phyloP scores from a whole-genome alignment of 2,797 vertebrate species.

The Thripadectes ignobilis region DNA sequence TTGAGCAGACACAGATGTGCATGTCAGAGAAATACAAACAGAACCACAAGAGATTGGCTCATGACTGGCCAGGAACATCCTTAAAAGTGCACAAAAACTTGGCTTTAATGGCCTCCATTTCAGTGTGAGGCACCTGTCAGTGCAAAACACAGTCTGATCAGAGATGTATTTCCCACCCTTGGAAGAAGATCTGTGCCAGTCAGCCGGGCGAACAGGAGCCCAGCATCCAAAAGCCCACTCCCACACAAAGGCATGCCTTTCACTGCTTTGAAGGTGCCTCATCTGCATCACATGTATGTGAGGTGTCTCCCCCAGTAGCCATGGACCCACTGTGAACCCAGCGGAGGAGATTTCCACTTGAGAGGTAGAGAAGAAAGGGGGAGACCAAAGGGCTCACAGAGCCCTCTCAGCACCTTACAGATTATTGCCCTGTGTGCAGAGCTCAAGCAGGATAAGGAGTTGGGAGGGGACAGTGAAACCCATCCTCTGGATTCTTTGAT shows the following conservation, averaged over 20 bases:
- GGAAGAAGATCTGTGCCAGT: background rate
- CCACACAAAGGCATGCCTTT: background rate
- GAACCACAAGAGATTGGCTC: fast-evolving
- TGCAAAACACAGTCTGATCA: background rate
- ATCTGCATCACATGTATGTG: fast-evolving
- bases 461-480: background rate
- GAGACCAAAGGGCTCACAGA: fast-evolving
- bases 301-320: background rate
- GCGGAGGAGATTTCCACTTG: background rate
- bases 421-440: background rate
- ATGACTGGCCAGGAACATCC: background rate
- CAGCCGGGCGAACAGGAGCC: background rate
- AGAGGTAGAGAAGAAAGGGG: background rate
- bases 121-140: background rate
- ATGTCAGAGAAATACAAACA: background rate
- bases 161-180: background rate
- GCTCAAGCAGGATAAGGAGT: background rate
- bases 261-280: background rate
- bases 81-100: background rate
- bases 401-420: background rate
- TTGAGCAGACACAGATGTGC: background rate
- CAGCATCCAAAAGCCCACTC: background rate
- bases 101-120: background rate
- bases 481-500: background rate
- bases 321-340: background rate